Evolutionary conservation across 2,113 vertebrate genomes (phyloP), one percentile per base, ranked within the genome.

Genomic region (Cephalopterus ornatus): DNA sequence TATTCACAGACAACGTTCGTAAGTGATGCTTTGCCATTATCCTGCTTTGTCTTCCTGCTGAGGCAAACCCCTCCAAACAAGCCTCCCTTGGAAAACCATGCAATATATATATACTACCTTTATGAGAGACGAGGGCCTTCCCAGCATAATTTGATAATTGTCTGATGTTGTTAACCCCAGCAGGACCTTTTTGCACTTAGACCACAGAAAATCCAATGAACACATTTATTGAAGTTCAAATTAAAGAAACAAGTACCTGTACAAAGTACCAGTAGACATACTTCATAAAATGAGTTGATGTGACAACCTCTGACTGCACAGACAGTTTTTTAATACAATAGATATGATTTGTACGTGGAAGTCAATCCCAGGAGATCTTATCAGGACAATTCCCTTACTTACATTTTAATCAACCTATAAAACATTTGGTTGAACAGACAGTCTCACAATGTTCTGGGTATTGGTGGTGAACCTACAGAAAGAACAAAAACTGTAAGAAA

Each of bases 401-500:
- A 42, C 8, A 19, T 63, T 74, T 81, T 84, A 32, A 44, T 71
- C 30, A 89, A 33, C 41, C 32, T 24, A 15, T 70, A 52, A 62
- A 61, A 23, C 7, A 23, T 75, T 53, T 65, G 32, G 9, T 8
- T 79, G 49, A 82, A 39, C 18, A 72, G 15, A 27, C 0, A 2
- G 12, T 39, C 63, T 47, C 3, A 4, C 62, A 58, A 5, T 53
- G 7, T 44, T 82, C 49, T 73, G 32, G 6, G 3, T 65, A 16
- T 52, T 81, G 35, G 5, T 75, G 33, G 20, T 61, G 35, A 72
- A 50, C 20, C 30, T 55, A 39, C 6, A 83, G 27, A 56, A 66
- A 82, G 37, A 80, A 14, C 1, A 68, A 74, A 76, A 50, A 0
- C 1, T 0, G 0, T 39, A 61, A 58, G 33, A 82, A 90, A 35